phyloP scores from a whole-genome alignment of 2,888 invertebrate species.

The Xestia c-nigrum region DNA sequence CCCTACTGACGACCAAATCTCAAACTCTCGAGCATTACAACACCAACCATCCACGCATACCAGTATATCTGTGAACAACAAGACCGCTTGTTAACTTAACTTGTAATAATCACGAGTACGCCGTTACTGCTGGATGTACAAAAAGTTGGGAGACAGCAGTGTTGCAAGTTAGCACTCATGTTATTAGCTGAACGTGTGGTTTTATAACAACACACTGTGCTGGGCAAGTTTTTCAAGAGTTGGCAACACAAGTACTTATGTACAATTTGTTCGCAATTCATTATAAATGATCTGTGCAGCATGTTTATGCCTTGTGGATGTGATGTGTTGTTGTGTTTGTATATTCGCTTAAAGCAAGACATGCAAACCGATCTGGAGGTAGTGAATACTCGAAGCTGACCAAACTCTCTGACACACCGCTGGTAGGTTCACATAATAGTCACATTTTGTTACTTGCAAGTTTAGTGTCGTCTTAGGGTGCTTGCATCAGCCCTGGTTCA shows the following conservation, averaged over 20 bases:
- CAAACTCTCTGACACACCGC: neutral
- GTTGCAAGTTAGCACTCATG: constrained; percentile 27
- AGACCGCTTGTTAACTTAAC: constrained; percentile 25
- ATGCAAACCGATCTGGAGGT: neutral
- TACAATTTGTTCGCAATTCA: constrained; percentile 24
- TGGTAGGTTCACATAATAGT: neutral
- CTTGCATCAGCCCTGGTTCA: too few relatives aligned
- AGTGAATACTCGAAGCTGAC: neutral
- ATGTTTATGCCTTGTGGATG: neutral
- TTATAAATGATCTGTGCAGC: constrained; percentile 1
- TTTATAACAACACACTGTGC: constrained; percentile 40
- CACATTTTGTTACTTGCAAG: neutral
- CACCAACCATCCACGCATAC: too few relatives aligned
- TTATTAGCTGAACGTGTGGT: constrained; percentile 41
- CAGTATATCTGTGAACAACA: neutral
- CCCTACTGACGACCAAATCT: neutral
- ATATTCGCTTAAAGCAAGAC: neutral
- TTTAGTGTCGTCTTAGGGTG: neutral
- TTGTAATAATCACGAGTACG: constrained; percentile 28
- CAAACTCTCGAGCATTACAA: neutral
- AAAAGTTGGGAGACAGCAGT: constrained; percentile 45
- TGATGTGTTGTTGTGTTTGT: constrained; percentile 2
- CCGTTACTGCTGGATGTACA: constrained; percentile 14
- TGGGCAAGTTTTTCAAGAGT: constrained; percentile 32
- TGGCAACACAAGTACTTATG: constrained; percentile 12